Evolutionary conservation across 2,797 vertebrate species (phyloP), one percentile per base, ranked within the genome.

Genomic region (Garrulus glandarius): DNA sequence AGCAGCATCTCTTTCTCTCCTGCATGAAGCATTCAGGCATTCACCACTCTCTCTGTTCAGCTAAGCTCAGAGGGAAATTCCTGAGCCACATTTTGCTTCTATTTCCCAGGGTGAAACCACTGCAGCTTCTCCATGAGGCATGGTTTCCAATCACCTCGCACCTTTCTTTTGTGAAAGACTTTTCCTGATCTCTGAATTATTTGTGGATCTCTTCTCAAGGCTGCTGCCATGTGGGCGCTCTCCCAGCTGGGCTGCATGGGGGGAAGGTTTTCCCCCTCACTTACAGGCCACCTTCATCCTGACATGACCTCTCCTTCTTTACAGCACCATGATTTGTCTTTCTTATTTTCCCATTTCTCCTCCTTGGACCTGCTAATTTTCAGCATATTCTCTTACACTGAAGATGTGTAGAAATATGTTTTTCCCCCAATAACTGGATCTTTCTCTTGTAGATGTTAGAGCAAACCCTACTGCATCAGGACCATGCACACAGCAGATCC

Each of bases 391-490:
- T 72, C 4, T 57, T 43, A 63, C 43, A n/a, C 2, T n/a, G 32
- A 47, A 74, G 60, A 75, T 30, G 14, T n/a, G 14, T 21, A 52
- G 36, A 77, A 67, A 59, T 57, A 53, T 19, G 5, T 5, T 26
- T 70, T 24, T 1, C 0, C 5, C 20, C 2, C 11, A 65, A 0
- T 55, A 74, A 60, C 16, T 34, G 32, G 1, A 7, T 60, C 9
- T 70, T 67, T 55, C 43, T 55, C 86, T 41, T 22, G 18, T 6
- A 75, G 29, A 29, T 55, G 10, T 56, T 49, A 60, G 29, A 81
- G 82, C 46, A 52, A 78, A 49, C 6, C 5, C 29, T 34, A 2
- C 56, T 22, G 26, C 39, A 46, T 27, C 0, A 0, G 13, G 17
- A 57, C 14, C 7, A 11, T 2, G 19, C 15, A 27, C 0, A 1